A percentile compares a stretch with the other conserved stretches of the same genome.
phyloP scores from a whole-genome alignment of 2,888 invertebrate genomes.

The Ferrisia virgata region DNA sequence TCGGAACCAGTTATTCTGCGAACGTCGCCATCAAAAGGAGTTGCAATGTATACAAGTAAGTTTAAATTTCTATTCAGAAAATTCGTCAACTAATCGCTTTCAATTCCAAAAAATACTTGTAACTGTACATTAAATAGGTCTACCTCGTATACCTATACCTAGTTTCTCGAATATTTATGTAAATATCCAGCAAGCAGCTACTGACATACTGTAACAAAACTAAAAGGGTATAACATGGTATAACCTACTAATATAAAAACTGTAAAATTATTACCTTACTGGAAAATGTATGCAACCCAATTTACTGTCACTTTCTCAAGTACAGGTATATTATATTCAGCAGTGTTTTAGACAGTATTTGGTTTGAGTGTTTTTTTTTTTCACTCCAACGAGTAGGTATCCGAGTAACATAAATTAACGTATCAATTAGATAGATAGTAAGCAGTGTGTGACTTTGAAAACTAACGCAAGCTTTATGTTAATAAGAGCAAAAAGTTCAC shows the following conservation, averaged over 20 bases:
- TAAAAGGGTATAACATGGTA: background rate
- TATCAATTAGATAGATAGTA: background rate
- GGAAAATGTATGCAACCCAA: background rate
- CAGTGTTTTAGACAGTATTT: background rate
- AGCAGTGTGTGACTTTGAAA: background rate
- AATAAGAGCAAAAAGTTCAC: background rate
- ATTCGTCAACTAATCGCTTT: background rate
- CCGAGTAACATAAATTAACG: background rate
- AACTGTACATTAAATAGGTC: too few relatives aligned
- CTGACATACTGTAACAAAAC: background rate
- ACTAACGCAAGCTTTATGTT: background rate
- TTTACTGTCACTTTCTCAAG: background rate
- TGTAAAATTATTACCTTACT: background rate
- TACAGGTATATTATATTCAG: background rate
- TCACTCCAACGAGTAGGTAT: background rate
- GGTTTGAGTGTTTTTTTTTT: background rate
- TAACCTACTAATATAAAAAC: too few relatives aligned
- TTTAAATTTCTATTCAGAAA: background rate
- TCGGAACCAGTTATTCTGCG: conserved; percentile 80
- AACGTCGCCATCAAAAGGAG: conserved; percentile 31
- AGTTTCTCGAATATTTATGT: too few relatives aligned
- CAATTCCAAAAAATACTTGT: background rate
- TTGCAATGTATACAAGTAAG: conserved; percentile 41
- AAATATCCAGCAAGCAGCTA: background rate
- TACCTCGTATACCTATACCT: too few relatives aligned